Evolutionary conservation across 2,888 invertebrate species (phyloP).

Genomic region (Atethmia centrago): DNA sequence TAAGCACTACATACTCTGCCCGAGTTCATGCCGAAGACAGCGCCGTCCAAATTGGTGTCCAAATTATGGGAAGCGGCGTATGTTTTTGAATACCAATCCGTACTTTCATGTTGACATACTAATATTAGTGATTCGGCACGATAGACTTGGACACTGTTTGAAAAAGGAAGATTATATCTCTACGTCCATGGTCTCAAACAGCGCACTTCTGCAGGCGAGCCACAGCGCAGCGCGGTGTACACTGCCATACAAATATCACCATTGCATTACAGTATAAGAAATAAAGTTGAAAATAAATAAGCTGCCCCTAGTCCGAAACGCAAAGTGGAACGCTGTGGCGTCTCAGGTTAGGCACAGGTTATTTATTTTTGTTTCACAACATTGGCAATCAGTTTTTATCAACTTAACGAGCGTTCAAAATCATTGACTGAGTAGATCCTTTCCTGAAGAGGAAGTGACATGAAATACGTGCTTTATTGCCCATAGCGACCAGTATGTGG

Average conservation of each 20-base stretch:
- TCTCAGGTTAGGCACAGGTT: background rate
- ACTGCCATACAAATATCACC: slow-evolving; percentile 5
- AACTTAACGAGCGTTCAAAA: slow-evolving; percentile 38
- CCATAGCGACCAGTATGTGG: too few species aligned
- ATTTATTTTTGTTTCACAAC: slow-evolving; percentile 2
- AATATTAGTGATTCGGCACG: slow-evolving; percentile 11
- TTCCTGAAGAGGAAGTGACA: background rate
- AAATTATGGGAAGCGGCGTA: background rate
- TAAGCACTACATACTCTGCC: slow-evolving; percentile 12
- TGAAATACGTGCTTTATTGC: background rate
- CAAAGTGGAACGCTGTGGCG: background rate
- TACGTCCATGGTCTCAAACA: slow-evolving; percentile 1
- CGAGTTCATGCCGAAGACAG: background rate
- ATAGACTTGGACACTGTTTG: slow-evolving; percentile 7
- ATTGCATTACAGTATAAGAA: background rate
- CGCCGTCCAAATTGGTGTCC: slow-evolving; percentile 3
- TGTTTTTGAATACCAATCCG: slow-evolving; percentile 12
- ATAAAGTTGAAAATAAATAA: background rate
- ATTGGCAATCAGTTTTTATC: slow-evolving; percentile 28
- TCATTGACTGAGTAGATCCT: slow-evolving; percentile 1
- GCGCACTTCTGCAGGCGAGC: background rate
- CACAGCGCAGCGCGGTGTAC: background rate
- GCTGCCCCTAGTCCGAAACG: background rate
- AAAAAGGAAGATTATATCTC: slow-evolving; percentile 5
- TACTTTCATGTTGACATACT: background rate